Evolutionary conservation across 1,140 invertebrate species (phyloP), one percentile per base, ranked within the genome.

Genomic region (Bombus ignitus): DNA sequence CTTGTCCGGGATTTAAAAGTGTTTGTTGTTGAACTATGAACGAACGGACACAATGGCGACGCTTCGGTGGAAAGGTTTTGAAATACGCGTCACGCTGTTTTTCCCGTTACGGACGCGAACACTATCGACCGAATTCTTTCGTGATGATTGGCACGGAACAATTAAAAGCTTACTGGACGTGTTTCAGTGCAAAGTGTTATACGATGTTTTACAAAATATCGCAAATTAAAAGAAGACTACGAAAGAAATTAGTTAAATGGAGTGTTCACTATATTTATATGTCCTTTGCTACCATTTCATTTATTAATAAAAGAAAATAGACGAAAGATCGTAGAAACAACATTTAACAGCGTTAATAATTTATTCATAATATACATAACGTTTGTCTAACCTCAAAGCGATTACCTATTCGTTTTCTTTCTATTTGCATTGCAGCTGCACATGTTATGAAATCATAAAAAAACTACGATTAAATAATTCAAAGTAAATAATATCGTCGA

Each of bases 81-180:
- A 85, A 85, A 80, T 39, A 53, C 83, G 77, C 68, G 68, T 80
- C 83, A 85, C 76, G 83, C 39, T 85, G 77, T 85, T 72, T 85
- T 85, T 71, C 83, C 83, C 83, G 83, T 85, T 85, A 85, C 83
- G 77, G 77, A 65, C 83, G 39, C 74, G 76, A 62, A 22, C 65
- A 80, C 83, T 80, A 85, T 85, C 83, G 83, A 85, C 83, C 83
- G 83, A 85, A 85, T 85, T 85, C 83, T 80, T 85, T 85, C 53
- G 68, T 47, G 83, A 85, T 85, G 83, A 84, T 71, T 72, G 47
- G 75, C 15, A 39, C 32, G 76, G 68, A 85, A 73, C 77, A 79
- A 85, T 85, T 80, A 68, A 78, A 66, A 42, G 44, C 4, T 53
- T 77, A 6, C 3, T 80, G 57, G 39, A 62, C 59, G 62, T 72